Evolutionary conservation across 2,888 invertebrate genomes (phyloP).

Genomic region (Nomada goodeniana): DNA sequence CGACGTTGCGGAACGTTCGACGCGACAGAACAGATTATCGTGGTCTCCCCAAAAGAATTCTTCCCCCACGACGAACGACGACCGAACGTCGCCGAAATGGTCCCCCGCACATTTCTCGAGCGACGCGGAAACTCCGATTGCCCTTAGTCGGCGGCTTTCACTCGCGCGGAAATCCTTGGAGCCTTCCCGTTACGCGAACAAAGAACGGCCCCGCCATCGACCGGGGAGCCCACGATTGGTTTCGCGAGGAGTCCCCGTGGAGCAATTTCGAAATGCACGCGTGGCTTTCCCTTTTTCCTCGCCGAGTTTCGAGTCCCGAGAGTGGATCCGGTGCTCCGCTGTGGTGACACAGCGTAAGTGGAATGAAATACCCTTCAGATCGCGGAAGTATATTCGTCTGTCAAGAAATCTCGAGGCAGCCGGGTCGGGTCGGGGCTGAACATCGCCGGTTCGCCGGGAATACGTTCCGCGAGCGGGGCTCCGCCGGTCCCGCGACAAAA

Average conservation of each 20-base stretch:
- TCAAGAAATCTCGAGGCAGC: constrained; percentile 37
- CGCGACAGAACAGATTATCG: neutral
- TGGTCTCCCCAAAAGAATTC: too few relatives aligned
- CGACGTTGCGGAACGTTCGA: neutral
- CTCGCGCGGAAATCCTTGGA: constrained; percentile 12
- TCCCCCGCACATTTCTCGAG: too few relatives aligned
- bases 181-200: neutral
- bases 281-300: constrained; percentile 18
- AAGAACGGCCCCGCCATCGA: neutral
- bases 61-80: neutral
- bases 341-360: constrained; percentile 12
- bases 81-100: too few relatives aligned
- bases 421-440: neutral
- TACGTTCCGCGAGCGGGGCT: too few relatives aligned
- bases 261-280: constrained; percentile 36
- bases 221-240: constrained; percentile 14
- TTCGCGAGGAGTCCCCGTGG: constrained; percentile 10
- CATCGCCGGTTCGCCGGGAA: too few relatives aligned
- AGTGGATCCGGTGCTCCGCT: constrained; percentile 24
- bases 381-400: constrained; percentile 36
- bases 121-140: constrained; percentile 15
- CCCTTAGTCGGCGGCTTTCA: constrained; percentile 25
- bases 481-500: too few relatives aligned
- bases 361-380: constrained; percentile 35
- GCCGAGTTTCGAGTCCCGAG: neutral